These are phyloP conservation scores for Caenorhabditis panamensis DNA, from an alignment of 2,888 invertebrate genomes.

Conservation along the genomic window DNA sequence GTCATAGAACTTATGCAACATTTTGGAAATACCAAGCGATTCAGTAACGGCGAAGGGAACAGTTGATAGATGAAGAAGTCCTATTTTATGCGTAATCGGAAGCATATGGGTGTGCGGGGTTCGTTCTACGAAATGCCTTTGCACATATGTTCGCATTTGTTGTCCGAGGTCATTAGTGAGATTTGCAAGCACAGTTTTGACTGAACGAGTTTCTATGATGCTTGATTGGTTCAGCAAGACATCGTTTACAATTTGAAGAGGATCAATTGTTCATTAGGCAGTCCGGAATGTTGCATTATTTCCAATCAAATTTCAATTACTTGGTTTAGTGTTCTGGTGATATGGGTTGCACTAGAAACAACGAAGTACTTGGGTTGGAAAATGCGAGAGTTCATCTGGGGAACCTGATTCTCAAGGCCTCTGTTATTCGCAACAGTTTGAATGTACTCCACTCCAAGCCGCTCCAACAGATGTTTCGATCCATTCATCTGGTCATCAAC, in stretches of 20 bases:
- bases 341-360: too few species aligned
- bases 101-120: slow-evolving; percentile 24
- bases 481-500: background rate
- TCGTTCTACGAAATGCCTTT: slow-evolving; percentile 10
- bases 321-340: background rate
- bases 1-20: background rate
- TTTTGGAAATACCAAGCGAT: background rate
- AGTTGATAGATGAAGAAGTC: background rate
- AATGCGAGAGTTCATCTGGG: too few species aligned
- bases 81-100: background rate
- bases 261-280: slow-evolving; percentile 3
- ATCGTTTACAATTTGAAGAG: background rate
- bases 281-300: background rate
- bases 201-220: background rate
- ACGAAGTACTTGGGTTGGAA: too few species aligned
- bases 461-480: slow-evolving; percentile 3
- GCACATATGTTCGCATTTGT: slow-evolving; percentile 49
- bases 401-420: background rate
- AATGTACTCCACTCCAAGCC: background rate
- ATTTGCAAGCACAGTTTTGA: slow-evolving; percentile 17
- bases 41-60: background rate
- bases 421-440: background rate
- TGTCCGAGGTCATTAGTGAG: slow-evolving; percentile 11
- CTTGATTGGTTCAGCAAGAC: background rate
- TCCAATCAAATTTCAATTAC: background rate